Percentiles rank a stretch among this genome's conserved stretches.
Conservation (phyloP, 2,888 invertebrate genomes). For the Tromatobia lineatoria region DNA sequence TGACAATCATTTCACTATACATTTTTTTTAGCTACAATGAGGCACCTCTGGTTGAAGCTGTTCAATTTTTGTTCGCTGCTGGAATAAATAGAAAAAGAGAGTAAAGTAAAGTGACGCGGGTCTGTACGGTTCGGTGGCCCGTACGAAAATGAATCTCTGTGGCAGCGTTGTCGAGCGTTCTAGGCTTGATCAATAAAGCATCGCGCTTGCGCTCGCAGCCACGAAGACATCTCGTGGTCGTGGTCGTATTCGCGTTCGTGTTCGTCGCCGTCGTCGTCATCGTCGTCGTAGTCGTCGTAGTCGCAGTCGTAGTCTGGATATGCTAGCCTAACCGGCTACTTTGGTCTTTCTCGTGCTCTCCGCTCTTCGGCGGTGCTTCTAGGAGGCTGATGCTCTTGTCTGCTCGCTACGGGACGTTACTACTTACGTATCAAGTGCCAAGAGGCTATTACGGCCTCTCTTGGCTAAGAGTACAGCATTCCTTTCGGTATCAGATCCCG, state of each 20-base stretch:
- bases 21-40: too few relatives aligned
- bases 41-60: background rate
- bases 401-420: conserved; percentile 9
- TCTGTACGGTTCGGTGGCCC: conserved; percentile 60
- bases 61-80: background rate
- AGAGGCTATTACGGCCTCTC: conserved; percentile 31
- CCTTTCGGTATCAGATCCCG: background rate
- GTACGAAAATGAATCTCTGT: conserved; percentile 67
- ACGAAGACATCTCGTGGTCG: conserved; percentile 40
- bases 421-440: conserved; percentile 23
- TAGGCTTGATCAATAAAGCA: conserved; percentile 68
- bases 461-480: conserved; percentile 19
- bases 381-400: conserved; percentile 8
- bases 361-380: background rate
- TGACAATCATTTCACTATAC: too few relatives aligned
- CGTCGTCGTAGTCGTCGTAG: conserved; percentile 14
- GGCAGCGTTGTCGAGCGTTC: conserved; percentile 56
- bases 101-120: background rate
- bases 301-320: conserved; percentile 23
- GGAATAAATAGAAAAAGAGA: background rate
- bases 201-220: conserved; percentile 65
- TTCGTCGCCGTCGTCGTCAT: conserved; percentile 27
- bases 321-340: conserved; percentile 29
- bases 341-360: conserved; percentile 12
- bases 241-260: conserved; percentile 29